A percentile compares a stretch with the other conserved stretches of the same genome.
Conservation (phyloP, 2,888 invertebrate genomes). For the Chloroclystis v-ata region DNA sequence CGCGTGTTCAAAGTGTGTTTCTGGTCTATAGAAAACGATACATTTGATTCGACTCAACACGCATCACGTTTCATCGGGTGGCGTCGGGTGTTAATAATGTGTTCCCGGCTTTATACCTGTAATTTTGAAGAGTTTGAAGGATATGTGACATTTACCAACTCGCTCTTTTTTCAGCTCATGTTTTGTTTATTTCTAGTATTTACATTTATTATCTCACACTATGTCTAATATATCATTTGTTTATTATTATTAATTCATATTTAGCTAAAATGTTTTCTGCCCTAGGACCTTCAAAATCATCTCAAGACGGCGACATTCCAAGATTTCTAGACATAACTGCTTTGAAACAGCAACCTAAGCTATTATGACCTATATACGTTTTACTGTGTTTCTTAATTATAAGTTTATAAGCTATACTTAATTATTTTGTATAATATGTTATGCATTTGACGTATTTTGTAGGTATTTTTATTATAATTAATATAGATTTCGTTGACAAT, state of each 20-base stretch:
- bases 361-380: conserved; percentile 54
- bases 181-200: too few relatives aligned
- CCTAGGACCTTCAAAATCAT: conserved; percentile 45
- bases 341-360: conserved; percentile 83
- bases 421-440: conserved; percentile 19
- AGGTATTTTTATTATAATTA: conserved; percentile 21
- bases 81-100: too few relatives aligned
- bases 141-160: too few relatives aligned
- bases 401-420: conserved; percentile 13
- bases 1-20: too few relatives aligned
- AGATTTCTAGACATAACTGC: conserved; percentile 83
- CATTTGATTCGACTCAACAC: too few relatives aligned
- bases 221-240: too few relatives aligned
- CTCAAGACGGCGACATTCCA: conserved; percentile 54
- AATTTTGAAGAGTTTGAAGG: too few relatives aligned
- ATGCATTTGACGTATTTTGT: conserved; percentile 17
- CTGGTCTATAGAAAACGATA: too few relatives aligned
- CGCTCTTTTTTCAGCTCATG: too few relatives aligned
- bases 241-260: neutral
- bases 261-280: conserved; percentile 15
- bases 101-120: too few relatives aligned
- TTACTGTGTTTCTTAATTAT: conserved; percentile 8
- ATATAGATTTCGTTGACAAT: conserved; percentile 12
- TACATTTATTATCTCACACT: too few relatives aligned
- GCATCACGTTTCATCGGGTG: too few relatives aligned